Evolutionary conservation across 2,888 invertebrate species (phyloP).

Genomic region (Trissoscelio sp.): DNA sequence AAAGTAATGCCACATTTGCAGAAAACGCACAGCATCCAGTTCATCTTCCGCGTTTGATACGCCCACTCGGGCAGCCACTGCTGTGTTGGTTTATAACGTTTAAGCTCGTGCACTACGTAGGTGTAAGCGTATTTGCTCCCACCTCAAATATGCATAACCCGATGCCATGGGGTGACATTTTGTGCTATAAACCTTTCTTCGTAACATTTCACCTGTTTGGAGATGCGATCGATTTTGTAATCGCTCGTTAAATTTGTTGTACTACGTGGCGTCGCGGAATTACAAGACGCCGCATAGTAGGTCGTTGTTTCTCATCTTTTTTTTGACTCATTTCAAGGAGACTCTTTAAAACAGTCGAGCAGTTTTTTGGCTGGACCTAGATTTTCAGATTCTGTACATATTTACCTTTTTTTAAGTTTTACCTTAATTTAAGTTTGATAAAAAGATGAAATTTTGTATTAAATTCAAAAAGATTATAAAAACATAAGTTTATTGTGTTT

Average conservation of each 20-base stretch:
- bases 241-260: slow-evolving; percentile 43
- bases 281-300: neutral
- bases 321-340: neutral
- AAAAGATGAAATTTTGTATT: too few species aligned
- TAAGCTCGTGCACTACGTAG: slow-evolving; percentile 28
- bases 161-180: slow-evolving; percentile 36
- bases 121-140: slow-evolving; percentile 33
- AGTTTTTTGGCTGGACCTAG: slow-evolving; percentile 4
- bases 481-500: too few species aligned
- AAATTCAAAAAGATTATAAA: too few species aligned
- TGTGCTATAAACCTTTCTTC: slow-evolving; percentile 26
- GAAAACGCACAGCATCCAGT: slow-evolving; percentile 53
- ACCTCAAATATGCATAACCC: slow-evolving; percentile 41
- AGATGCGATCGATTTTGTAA: slow-evolving; percentile 36
- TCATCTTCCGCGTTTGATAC: slow-evolving; percentile 51
- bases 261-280: neutral
- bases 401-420: neutral
- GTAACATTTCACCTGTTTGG: slow-evolving; percentile 32
- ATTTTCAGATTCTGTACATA: neutral
- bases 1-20: slow-evolving; percentile 32
- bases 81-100: slow-evolving; percentile 25
- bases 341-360: neutral
- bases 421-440: too few species aligned
- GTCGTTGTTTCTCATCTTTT: neutral
- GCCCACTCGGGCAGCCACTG: slow-evolving; percentile 19